Evolutionary conservation across 1,140 invertebrate species (phyloP).

Genomic region (Chrysomallon squamiferum): DNA sequence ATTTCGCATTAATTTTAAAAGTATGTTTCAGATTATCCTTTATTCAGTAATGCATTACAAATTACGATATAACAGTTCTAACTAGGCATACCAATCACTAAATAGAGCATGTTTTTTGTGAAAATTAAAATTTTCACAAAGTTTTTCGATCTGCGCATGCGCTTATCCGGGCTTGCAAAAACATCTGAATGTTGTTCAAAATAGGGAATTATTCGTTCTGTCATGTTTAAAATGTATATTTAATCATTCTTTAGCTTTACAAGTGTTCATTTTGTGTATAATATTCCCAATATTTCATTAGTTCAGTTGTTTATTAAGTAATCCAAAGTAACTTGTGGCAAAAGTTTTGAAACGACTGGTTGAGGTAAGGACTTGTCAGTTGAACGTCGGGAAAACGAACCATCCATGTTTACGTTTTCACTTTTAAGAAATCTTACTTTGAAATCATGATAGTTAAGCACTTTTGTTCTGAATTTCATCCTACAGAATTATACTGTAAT

Average conservation of each 20-base stretch:
- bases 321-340: constrained; percentile 19
- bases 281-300: constrained; percentile 11
- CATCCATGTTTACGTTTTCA: neutral
- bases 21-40: no score
- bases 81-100: no score
- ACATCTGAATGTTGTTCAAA: constrained; percentile 41
- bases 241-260: constrained; percentile 15
- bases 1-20: no score
- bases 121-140: neutral
- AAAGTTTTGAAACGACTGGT: neutral
- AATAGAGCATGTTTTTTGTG: neutral
- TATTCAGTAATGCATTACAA: no score
- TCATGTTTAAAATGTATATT: constrained; percentile 12
- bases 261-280: constrained; percentile 13
- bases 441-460: neutral
- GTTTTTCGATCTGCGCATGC: constrained; percentile 24
- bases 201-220: constrained; percentile 19
- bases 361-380: constrained; percentile 6
- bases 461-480: neutral
- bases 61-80: no score
- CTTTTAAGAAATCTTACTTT: neutral
- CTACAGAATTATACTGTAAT: no score
- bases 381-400: neutral
- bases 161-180: constrained; percentile 29
- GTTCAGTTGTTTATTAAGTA: constrained; percentile 11